These are phyloP conservation scores for Clistopyga incitator DNA, from an alignment of 2,888 invertebrate genomes.

Conservation along the genomic window DNA sequence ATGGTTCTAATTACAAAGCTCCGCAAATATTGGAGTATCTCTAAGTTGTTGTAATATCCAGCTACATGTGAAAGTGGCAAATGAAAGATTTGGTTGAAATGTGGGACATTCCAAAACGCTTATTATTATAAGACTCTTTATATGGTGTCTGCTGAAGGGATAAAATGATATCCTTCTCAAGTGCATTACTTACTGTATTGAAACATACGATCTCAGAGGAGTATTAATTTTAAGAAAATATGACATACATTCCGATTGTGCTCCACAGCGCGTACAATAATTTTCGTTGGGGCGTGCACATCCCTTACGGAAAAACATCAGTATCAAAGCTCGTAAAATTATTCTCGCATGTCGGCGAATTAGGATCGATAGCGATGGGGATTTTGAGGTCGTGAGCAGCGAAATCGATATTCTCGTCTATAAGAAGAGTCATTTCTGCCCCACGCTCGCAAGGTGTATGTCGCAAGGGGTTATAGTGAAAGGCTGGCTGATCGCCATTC, in stretches of 20 bases:
- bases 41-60: not conserved
- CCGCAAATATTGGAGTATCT: not conserved
- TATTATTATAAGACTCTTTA: not conserved
- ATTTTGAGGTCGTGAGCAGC: not conserved
- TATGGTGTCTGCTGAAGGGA: not conserved
- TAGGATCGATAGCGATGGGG: conserved; percentile 40
- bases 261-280: not conserved
- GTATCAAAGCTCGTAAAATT: conserved; percentile 55
- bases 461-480: conserved; percentile 45
- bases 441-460: conserved; percentile 16
- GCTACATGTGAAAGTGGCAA: not conserved
- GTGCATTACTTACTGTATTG: not conserved
- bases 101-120: not conserved
- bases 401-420: conserved; percentile 32
- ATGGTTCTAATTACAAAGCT: not conserved
- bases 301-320: conserved; percentile 26
- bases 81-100: too few relatives aligned
- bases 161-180: not conserved
- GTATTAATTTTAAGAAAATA: not conserved
- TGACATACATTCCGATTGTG: not conserved
- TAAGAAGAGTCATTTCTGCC: conserved; percentile 7
- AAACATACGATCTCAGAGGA: not conserved
- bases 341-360: conserved; percentile 49
- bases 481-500: conserved; percentile 77
- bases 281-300: conserved; percentile 5